Percentiles rank a stretch among this genome's conserved stretches.
Conservation (phyloP, 2,888 invertebrate species). For the Dysmachus trigonus region DNA sequence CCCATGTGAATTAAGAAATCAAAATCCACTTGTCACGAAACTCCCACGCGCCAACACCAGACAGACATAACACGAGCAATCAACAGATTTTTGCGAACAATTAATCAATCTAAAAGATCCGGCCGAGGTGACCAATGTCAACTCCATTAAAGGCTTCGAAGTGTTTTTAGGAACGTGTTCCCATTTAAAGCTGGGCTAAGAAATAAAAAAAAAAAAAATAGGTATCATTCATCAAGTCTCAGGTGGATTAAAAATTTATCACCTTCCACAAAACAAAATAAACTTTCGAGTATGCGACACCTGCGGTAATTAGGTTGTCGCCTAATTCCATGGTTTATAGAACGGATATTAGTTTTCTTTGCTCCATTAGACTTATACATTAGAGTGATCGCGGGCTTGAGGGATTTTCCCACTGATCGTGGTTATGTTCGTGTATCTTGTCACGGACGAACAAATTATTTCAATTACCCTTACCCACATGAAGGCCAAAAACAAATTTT, state of each 20-base stretch:
- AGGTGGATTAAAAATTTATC: slow-evolving; percentile 6
- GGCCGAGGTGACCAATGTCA: not conserved
- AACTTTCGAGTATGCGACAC: not conserved
- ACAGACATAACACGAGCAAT: not conserved
- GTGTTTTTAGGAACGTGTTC: not conserved
- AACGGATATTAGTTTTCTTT: not conserved
- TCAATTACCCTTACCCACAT: slow-evolving; percentile 12
- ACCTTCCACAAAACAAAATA: not conserved
- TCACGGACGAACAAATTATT: slow-evolving; percentile 27
- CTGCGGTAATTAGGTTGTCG: not conserved
- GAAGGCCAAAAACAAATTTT: not conserved
- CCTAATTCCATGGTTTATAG: not conserved
- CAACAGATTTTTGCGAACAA: not conserved
- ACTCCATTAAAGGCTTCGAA: not conserved
- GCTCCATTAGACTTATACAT: not conserved
- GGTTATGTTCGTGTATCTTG: not conserved
- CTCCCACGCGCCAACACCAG: not conserved
- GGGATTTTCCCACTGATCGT: not conserved
- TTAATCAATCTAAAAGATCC: not conserved
- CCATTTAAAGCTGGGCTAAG: not conserved
- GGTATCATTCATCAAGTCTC: not conserved
- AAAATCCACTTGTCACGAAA: not conserved
- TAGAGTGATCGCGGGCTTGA: not conserved
- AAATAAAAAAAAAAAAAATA: not conserved
- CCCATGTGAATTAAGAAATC: not conserved